Conservation (phyloP, 2,888 invertebrate species). For the Agrenia bidenticulata region DNA sequence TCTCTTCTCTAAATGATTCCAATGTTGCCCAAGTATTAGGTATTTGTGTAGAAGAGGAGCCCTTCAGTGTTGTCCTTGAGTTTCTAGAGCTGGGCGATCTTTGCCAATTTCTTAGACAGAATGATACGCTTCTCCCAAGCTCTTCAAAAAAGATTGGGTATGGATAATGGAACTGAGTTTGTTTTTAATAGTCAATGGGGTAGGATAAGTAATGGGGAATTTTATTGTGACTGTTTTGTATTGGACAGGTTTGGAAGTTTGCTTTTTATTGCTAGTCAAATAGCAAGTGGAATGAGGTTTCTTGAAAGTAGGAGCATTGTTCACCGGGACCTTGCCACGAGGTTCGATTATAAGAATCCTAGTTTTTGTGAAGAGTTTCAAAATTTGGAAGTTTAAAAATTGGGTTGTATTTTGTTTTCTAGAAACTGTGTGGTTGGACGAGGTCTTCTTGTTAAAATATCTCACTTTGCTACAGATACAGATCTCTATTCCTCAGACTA, state of each 20-base stretch:
- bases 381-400: background rate
- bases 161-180: background rate
- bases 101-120: conserved; percentile 65
- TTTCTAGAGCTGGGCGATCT: conserved; percentile 85
- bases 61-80: conserved; percentile 84
- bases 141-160: conserved; percentile 50
- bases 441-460: conserved; percentile 77
- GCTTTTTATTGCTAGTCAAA: conserved; percentile 78
- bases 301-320: conserved; percentile 85
- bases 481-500: conserved; percentile 77
- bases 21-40: conserved; percentile 82
- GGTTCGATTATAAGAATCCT: too few species aligned
- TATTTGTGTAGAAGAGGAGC: conserved; percentile 75
- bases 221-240: background rate
- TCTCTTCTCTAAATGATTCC: conserved; percentile 80
- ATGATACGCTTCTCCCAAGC: conserved; percentile 54
- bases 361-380: background rate
- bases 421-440: conserved; percentile 85
- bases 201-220: background rate
- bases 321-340: conserved; percentile 82
- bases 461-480: conserved; percentile 81
- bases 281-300: conserved; percentile 87
- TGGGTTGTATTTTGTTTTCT: too few species aligned
- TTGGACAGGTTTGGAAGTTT: conserved; percentile 60
- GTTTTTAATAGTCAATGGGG: background rate